These are phyloP conservation scores for Pteropus rufus DNA, from an alignment of 2,797 vertebrate genomes.

Conservation along the genomic window DNA sequence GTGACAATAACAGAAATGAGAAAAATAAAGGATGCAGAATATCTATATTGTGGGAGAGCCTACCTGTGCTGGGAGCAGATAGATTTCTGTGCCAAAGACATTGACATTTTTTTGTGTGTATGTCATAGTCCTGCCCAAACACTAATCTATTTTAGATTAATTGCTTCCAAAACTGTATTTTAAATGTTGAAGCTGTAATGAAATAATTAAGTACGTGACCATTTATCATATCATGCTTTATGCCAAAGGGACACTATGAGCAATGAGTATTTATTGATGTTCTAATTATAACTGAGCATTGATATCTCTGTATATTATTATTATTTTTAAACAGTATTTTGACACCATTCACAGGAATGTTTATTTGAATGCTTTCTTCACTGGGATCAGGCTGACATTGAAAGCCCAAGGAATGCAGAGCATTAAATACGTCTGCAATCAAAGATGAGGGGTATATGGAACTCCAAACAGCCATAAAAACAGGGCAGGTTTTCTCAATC, in stretches of 20 bases:
- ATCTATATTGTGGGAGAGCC: background rate
- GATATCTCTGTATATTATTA: background rate
- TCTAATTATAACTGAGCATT: background rate
- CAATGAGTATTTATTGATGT: background rate
- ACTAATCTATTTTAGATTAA: slow-evolving; percentile 31
- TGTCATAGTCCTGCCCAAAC: background rate
- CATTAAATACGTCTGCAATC: background rate
- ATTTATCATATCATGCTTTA: slow-evolving; percentile 50
- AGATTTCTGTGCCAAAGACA: background rate
- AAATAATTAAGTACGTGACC: slow-evolving; percentile 40
- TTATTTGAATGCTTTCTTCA: background rate
- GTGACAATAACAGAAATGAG: background rate
- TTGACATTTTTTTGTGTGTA: slow-evolving; percentile 36
- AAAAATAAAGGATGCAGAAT: background rate
- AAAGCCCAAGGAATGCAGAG: background rate
- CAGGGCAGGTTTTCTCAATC: background rate
- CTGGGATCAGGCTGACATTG: background rate
- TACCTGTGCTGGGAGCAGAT: background rate
- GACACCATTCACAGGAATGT: background rate
- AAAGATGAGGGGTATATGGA: background rate
- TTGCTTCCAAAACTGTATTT: slow-evolving; percentile 24
- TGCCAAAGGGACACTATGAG: background rate
- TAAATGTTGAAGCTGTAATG: slow-evolving; percentile 14
- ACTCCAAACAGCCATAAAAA: background rate
- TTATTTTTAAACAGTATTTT: background rate